Evolutionary conservation across 2,113 vertebrate genomes (phyloP).

Genomic region (Centrocercus urophasianus): DNA sequence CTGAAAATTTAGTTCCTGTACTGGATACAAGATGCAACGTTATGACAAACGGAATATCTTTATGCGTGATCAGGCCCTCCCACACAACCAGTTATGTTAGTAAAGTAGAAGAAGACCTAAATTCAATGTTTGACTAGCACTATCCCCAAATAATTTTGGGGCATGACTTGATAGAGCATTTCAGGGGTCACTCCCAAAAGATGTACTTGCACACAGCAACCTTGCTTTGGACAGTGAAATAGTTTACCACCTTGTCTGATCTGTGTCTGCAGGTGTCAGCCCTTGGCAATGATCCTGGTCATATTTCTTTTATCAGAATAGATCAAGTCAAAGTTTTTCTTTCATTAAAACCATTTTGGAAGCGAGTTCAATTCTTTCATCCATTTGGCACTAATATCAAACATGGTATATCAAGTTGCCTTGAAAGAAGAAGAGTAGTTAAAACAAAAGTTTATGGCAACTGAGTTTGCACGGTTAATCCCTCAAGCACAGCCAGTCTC

Average conservation of each 20-base stretch:
- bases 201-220: neutral
- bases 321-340: neutral
- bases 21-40: neutral
- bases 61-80: neutral
- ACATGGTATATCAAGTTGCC: fast-evolving
- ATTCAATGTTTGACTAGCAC: neutral
- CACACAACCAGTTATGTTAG: neutral
- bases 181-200: neutral
- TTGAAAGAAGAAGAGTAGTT: neutral
- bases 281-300: neutral
- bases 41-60: neutral
- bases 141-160: neutral
- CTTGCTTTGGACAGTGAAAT: neutral
- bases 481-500: neutral
- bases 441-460: neutral
- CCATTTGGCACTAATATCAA: neutral
- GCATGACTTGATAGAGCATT: neutral
- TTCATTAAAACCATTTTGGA: neutral
- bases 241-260: neutral
- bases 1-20: neutral
- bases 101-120: neutral
- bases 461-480: neutral
- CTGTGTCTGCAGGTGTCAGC: neutral
- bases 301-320: neutral
- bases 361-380: neutral